Evolutionary conservation across 1,140 invertebrate species (phyloP), one percentile per base, ranked within the genome.

Genomic region (Drosophila sulfurigaster): DNA sequence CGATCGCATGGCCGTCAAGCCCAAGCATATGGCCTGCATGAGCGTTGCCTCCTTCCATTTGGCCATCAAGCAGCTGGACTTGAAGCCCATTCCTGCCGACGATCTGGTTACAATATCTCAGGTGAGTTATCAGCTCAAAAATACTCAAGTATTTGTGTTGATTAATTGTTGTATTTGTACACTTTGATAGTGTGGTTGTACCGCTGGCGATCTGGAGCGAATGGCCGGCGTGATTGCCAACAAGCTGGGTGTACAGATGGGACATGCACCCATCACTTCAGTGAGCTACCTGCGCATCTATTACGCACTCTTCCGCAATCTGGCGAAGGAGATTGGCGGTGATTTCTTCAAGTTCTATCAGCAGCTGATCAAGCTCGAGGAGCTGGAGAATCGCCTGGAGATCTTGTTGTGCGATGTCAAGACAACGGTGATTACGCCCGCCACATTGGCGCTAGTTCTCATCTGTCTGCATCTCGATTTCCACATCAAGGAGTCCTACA

Each of bases 191-290:
- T 96, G 95, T 82, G 96, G 96, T 90, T 97, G 96, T 92, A 96
- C 95, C 45, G 94, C 94, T 45, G 95, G 96, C 76, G 96, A 96
- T 93, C 93, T 96, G 62, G 93, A 93, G 28, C 95, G 96, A 65
- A 97, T 96, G 96, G 95, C 96, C 38, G 94, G 94, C 41, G 94
- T 96, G 46, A 95, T 97, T 78, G 93, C 92, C 28, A 94, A 95
- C 91, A 96, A 96, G 92, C 93, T 96, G 81, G 95, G 95, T 76
- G 94, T 95, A 70, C 93, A 94, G 71, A 93, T 94, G 15, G 93
- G 93, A 20, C 92, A 93, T 69, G 93, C 93, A 73, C 95, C 93
- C 1, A 93, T 95, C 43, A 96, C 95, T 8, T 92, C 95, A 48
- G 93, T 96, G 56, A 95, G 95, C 75, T 96, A 96, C 93, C 93